A percentile compares a stretch with the other conserved stretches of the same genome.
These are phyloP conservation scores for Spatula versicolor DNA, from an alignment of 2,797 vertebrate species.

Conservation along the genomic window DNA sequence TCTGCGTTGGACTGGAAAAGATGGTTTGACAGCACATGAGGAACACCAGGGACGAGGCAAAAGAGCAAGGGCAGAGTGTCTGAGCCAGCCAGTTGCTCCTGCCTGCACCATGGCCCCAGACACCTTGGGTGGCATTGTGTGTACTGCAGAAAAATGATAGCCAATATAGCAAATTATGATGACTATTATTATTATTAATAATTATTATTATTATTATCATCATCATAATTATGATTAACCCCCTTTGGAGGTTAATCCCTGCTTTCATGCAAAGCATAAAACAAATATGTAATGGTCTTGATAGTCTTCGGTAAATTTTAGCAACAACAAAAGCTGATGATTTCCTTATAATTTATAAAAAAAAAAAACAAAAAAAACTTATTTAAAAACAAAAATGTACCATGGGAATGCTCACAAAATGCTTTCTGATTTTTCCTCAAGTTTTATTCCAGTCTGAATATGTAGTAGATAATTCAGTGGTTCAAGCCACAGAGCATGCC, in stretches of 20 bases:
- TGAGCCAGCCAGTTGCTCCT: background rate
- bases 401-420: background rate
- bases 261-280: background rate
- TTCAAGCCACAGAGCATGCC: background rate
- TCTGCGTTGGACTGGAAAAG: background rate
- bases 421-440: background rate
- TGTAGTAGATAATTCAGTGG: background rate
- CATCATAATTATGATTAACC: no score
- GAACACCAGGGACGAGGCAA: background rate
- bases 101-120: background rate
- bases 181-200: no score
- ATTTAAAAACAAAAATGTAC: background rate
- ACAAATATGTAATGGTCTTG: background rate
- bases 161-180: no score
- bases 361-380: background rate
- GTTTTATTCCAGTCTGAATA: background rate
- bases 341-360: background rate
- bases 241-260: no score
- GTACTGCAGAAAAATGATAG: no score
- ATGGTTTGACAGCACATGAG: no score
- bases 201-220: no score
- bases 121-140: background rate
- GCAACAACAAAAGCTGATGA: background rate
- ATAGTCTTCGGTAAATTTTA: background rate
- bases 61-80: background rate